Base-by-base conservation (phyloP, 1,140 invertebrate genomes). In the Lasioglossum baleicum region DNA sequence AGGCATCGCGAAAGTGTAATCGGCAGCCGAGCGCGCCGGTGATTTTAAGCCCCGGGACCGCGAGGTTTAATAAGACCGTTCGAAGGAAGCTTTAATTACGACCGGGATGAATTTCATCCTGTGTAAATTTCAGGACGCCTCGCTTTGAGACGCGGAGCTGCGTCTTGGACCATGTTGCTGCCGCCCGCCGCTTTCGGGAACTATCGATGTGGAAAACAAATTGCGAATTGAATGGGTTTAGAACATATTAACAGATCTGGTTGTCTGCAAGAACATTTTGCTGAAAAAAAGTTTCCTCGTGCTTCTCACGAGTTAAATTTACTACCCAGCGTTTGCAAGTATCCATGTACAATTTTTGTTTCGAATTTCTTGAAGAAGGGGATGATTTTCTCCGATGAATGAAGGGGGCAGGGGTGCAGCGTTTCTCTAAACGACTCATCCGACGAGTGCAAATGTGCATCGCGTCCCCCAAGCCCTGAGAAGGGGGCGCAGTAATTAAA, bases 391-490 rank as follows among this genome's bases (percentile, higher is more conserved):
- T 26, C 26, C 26, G 26, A 26, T 26, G 26, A 26, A 26, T 26
- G 26, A 26, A 26, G 26, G 26, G 26, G 26, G 26, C 26, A 26
- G 26, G 26, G 26, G 26, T 26, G 72, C 70, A 76, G 68, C 74
- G 74, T 74, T 83, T 83, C 20, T 71, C 66, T 76, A 86, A 89
- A 89, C 85, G 80, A 72, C 75, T 77, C 83, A 88, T 89, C 85
- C 87, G 87, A 80, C 79, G 84, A 87, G 88, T 89, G 87, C 85
- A 89, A 89, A 88, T 88, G 75, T 15, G 51, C 51, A 11, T 48
- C 15, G 51, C 51, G 13, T 53, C 20, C 15, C 2, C 5, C 4
- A 15, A 20, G 3, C 4, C 13, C 51, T 13, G 51, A 48, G 60
- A 74, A 60, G 65, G 69, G 58, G 48, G 35, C 68, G 66, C 63